Evolutionary conservation across 2,888 invertebrate species (phyloP).

Genomic region (Cheilosia impressa): DNA sequence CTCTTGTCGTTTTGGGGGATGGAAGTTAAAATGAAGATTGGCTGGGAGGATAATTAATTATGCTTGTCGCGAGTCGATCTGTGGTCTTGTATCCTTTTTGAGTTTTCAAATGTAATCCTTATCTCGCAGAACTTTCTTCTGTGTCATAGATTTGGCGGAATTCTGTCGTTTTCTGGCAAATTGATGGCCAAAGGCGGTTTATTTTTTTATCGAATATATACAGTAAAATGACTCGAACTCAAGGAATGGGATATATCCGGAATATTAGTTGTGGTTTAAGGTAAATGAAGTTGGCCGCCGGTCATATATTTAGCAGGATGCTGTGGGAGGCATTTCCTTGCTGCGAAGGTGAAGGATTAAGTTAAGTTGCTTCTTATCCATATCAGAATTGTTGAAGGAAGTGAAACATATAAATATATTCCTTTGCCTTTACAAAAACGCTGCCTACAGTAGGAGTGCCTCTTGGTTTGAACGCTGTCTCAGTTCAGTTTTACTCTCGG

Average conservation of each 20-base stretch:
- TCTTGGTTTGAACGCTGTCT: no score
- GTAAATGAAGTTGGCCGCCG: neutral
- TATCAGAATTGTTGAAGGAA: no score
- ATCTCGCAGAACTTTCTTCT: neutral
- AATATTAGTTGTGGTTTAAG: neutral
- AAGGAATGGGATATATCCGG: neutral
- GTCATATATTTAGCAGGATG: no score
- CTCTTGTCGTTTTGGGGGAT: neutral
- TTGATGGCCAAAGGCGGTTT: conserved; percentile 37
- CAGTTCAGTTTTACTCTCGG: no score
- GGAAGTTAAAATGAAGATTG: conserved; percentile 61
- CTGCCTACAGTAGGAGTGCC: no score
- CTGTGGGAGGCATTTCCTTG: no score
- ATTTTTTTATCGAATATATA: neutral
- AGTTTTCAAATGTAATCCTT: neutral
- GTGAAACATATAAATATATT: no score
- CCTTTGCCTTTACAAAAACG: no score
- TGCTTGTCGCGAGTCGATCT: conserved; percentile 48
- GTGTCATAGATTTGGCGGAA: conserved; percentile 35
- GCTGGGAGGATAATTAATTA: conserved; percentile 68
- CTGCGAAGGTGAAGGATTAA: no score
- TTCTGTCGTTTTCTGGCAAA: conserved; percentile 32
- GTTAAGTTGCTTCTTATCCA: no score
- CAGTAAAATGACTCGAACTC: conserved; percentile 14
- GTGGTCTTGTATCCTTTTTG: conserved; percentile 9